A percentile compares a stretch with the other conserved stretches of the same genome.
Conservation (phyloP, 2,888 invertebrate species). For the Thyatira batis region DNA sequence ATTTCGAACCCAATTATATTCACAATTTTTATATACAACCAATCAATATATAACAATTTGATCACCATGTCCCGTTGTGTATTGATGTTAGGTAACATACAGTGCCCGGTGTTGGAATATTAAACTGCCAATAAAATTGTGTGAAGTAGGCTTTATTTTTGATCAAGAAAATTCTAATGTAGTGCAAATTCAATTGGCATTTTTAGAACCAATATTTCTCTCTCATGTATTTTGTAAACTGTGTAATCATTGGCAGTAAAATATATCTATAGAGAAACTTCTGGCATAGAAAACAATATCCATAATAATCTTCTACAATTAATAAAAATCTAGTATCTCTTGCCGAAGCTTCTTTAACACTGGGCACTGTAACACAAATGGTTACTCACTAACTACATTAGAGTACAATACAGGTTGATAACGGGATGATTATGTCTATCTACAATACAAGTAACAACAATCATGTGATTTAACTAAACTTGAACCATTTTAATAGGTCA, state of each 20-base stretch:
- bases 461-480: constrained; percentile 18
- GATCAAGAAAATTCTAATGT: no score
- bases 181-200: no score
- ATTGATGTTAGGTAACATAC: constrained; percentile 18
- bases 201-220: no score
- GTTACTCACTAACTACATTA: constrained; percentile 42
- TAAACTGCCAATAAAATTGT: background rate
- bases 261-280: background rate
- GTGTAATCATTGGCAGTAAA: background rate
- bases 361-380: constrained; percentile 18
- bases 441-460: constrained; percentile 49
- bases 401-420: constrained; percentile 16
- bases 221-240: no score
- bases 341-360: background rate
- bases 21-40: constrained; percentile 42
- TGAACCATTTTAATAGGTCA: no score
- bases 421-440: constrained; percentile 30
- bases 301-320: background rate
- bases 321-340: no score
- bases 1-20: constrained; percentile 55
- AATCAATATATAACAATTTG: constrained; percentile 30
- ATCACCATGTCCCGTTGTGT: constrained; percentile 22
- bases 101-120: background rate
- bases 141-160: no score
- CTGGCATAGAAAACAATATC: background rate